phyloP scores from a whole-genome alignment of 2,113 vertebrate genomes.

The Rhadina sibilatrix region DNA sequence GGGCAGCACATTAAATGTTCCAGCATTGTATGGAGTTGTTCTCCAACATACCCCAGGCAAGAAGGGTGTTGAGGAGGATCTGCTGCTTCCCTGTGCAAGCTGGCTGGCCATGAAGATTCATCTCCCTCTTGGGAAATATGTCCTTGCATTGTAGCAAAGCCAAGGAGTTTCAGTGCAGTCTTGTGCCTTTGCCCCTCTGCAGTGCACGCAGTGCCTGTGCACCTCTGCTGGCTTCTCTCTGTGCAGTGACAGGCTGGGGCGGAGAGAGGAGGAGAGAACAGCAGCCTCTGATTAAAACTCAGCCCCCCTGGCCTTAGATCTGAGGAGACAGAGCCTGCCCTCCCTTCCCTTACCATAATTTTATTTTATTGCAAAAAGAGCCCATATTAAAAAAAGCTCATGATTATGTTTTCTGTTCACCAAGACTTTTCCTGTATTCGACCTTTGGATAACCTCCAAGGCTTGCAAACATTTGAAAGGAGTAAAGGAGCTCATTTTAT shows the following conservation, averaged over 20 bases:
- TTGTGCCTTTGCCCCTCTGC: not conserved
- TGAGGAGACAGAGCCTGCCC: constrained; percentile 52
- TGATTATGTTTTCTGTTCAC: constrained; percentile 80
- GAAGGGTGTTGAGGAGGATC: not conserved
- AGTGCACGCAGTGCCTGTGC: not conserved
- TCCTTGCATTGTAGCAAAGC: not conserved
- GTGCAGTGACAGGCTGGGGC: constrained; percentile 14
- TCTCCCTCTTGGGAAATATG: not conserved
- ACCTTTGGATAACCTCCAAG: constrained; percentile 81
- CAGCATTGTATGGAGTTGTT: not conserved
- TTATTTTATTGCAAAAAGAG: constrained; percentile 75
- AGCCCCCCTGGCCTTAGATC: constrained; percentile 68
- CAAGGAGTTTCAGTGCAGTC: not conserved
- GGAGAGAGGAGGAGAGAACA: constrained; percentile 62
- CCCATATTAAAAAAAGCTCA: constrained; percentile 71
- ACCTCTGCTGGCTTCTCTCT: not conserved
- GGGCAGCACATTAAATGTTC: not conserved
- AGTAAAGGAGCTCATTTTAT: constrained; percentile 81
- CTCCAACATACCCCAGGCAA: not conserved
- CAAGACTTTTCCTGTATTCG: constrained; percentile 81
- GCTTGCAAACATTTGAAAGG: constrained; percentile 79
- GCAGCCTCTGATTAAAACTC: constrained; percentile 69
- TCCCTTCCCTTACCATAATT: constrained; percentile 67
- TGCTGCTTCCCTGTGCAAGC: not conserved
- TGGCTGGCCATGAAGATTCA: not conserved